Conservation (phyloP, 2,113 vertebrate genomes). For the Megaptera novaeangliae region DNA sequence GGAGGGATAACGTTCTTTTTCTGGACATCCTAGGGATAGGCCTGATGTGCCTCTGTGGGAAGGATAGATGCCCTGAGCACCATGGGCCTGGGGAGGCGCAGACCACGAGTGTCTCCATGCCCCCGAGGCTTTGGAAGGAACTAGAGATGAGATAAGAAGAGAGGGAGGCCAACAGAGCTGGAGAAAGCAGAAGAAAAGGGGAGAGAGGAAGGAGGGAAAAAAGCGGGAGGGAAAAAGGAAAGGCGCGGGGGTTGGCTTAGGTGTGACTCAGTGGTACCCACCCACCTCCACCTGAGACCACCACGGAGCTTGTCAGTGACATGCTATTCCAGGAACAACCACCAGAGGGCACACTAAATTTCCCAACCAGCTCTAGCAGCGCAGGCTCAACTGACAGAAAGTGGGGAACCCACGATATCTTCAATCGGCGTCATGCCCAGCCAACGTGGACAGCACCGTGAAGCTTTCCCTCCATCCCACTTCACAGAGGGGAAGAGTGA, state of each 20-base stretch:
- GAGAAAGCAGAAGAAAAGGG: not conserved
- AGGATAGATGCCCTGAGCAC: not conserved
- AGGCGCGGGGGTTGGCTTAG: not conserved
- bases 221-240: not conserved
- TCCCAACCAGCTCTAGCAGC: not conserved
- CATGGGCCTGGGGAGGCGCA: accelerated
- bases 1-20: not conserved
- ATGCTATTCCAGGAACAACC: not conserved
- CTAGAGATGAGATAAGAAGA: not conserved
- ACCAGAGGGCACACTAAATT: slow-evolving; percentile 16
- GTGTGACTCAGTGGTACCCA: not conserved
- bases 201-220: not conserved
- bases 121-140: not conserved
- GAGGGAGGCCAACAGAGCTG: not conserved
- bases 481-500: not conserved
- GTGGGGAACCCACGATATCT: not conserved
- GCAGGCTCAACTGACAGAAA: accelerated
- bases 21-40: not conserved
- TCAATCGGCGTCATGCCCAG: not conserved
- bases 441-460: not conserved
- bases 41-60: not conserved
- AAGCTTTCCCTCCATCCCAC: not conserved
- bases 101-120: not conserved
- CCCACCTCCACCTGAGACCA: not conserved
- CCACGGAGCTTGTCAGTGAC: not conserved